These are phyloP conservation scores for Percina caprodes DNA, from an alignment of 2,113 vertebrate species.

Conservation along the genomic window DNA sequence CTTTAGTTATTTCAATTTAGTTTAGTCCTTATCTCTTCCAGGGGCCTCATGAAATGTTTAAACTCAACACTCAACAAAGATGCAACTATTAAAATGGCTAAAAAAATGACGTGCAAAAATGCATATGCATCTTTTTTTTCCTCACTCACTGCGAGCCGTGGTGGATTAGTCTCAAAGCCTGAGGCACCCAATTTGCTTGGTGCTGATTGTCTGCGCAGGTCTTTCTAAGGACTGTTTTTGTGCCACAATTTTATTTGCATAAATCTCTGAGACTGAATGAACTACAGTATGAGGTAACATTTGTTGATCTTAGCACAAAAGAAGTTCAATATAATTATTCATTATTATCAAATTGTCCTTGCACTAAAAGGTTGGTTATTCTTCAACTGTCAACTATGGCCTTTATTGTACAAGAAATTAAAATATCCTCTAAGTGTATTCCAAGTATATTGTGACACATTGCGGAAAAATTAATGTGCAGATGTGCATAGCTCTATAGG, in stretches of 20 bases:
- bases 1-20: neutral
- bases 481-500: neutral
- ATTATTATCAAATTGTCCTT: slow-evolving; percentile 8
- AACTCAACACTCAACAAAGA: neutral
- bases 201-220: slow-evolving; percentile 9
- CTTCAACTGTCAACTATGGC: too few relatives aligned
- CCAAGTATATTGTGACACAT: neutral
- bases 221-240: slow-evolving; percentile 18
- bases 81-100: neutral
- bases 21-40: slow-evolving; percentile 1
- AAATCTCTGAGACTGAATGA: neutral
- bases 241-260: slow-evolving; percentile 2
- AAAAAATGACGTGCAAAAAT: neutral
- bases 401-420: neutral
- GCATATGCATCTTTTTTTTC: neutral
- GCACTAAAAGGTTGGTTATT: neutral
- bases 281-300: neutral
- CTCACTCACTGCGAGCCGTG: neutral
- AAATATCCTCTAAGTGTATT: neutral
- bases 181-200: slow-evolving; percentile 7
- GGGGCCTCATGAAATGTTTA: slow-evolving; percentile 14
- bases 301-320: neutral
- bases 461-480: neutral
- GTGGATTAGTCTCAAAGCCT: slow-evolving; percentile 38
- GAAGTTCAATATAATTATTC: neutral